Evolutionary conservation across 2,797 vertebrate genomes (phyloP).

Genomic region (Eulemur mongoz): DNA sequence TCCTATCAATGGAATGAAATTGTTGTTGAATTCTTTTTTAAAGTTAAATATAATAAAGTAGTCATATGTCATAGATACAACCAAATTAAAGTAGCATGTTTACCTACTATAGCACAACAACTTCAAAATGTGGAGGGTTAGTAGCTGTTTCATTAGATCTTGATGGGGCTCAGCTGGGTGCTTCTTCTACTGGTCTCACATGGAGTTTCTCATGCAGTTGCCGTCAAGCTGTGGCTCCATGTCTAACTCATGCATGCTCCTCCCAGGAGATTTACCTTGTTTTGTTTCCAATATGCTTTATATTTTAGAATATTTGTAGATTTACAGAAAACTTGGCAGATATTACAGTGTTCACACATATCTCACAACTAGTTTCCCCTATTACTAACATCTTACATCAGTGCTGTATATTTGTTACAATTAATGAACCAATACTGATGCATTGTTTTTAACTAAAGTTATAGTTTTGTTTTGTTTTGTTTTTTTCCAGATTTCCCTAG

Average conservation of each 20-base stretch:
- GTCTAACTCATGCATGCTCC: neutral
- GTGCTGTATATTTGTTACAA: neutral
- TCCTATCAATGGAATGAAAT: neutral
- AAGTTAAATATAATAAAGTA: neutral
- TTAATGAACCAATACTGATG: neutral
- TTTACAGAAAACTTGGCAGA: neutral
- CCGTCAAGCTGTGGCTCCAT: neutral
- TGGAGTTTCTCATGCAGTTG: fast-evolving
- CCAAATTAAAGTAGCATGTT: neutral
- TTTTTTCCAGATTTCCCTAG: neutral
- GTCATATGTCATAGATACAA: neutral
- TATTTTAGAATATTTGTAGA: neutral
- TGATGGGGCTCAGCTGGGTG: neutral
- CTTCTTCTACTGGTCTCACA: too few relatives aligned
- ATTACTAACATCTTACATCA: neutral
- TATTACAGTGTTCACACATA: neutral
- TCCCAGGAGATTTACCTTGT: neutral
- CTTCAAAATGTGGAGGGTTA: neutral
- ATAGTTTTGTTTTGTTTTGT: neutral
- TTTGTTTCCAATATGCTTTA: neutral
- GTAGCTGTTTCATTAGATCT: neutral
- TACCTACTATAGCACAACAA: neutral
- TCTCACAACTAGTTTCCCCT: neutral
- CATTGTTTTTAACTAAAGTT: neutral
- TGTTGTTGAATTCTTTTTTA: neutral